Percentiles rank a stretch among this genome's conserved stretches.
Evolutionary conservation across 2,797 vertebrate species (phyloP).

Genomic region (Chloroceryle amazona): DNA sequence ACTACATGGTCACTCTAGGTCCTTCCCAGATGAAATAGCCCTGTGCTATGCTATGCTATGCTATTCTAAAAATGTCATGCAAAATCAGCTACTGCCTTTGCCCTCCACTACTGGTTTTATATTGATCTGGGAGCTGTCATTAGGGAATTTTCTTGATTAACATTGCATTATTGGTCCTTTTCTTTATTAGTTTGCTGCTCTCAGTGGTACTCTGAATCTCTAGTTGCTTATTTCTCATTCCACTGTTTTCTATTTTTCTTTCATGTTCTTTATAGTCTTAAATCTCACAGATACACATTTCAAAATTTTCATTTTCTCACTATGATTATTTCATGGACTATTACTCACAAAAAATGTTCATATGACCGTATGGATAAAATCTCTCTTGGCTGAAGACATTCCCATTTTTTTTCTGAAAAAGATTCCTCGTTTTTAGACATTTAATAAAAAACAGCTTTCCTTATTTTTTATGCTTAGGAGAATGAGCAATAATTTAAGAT

Average conservation of each 20-base stretch:
- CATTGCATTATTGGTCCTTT: neutral
- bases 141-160: neutral
- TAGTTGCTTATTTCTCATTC: neutral
- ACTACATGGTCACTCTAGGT: neutral
- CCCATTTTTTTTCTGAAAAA: neutral
- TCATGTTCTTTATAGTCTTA: neutral
- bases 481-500: neutral
- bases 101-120: fast-evolving
- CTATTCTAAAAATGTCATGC: neutral
- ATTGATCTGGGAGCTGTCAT: neutral
- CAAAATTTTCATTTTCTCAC: neutral
- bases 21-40: neutral
- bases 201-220: neutral
- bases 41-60: neutral
- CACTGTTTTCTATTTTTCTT: neutral
- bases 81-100: neutral
- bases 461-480: neutral
- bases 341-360: neutral
- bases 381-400: neutral
- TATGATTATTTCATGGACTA: neutral
- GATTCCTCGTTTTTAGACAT: neutral
- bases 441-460: neutral
- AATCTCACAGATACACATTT: neutral
- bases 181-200: neutral
- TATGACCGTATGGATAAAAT: neutral